Evolutionary conservation across 2,113 vertebrate genomes (phyloP), one percentile per base, ranked within the genome.

Genomic region (Nibea coibor): DNA sequence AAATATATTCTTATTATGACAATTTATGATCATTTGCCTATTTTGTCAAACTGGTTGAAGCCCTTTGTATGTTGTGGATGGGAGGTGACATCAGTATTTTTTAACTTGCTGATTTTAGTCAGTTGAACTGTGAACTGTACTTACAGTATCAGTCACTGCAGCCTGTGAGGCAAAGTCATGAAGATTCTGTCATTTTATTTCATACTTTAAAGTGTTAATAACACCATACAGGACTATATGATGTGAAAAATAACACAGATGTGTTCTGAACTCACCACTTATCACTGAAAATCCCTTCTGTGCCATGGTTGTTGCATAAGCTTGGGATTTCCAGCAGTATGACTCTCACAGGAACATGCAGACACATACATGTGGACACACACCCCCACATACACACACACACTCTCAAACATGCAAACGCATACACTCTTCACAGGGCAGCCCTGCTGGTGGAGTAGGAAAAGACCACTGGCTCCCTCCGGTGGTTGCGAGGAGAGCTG

Each of bases 401-500:
- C 59, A 62, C 5, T 12, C 7, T 45, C 70, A 20, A 20, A 22
- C 28, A 3, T 10, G 59, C 47, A 80, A 47, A 71, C 68, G 70
- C 64, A 39, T 6, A 39, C 48, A 67, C 11, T 26, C 75, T 61
- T 71, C 26, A 65, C 16, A 19, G 14, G 31, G 63, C 20, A 2
- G 0, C 26, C 1, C 35, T 48, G 20, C 43, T 31, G 10, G 17
- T 31, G 2, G 31, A 14, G 16, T 43, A 75, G 48, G 57, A 65
- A 71, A 76, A 89, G 90, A 87, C 20, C 88, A 76, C 69, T 80
- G 75, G 71, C 88, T 80, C 93, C 93, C 91, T 91, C 94, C 80
- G 39, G 85, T 94, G 94, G 80, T 58, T 10, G 12, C 9, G 48
- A 62, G 47, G 10, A 51, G 20, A 62, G 28, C 22, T 39, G 22